A percentile compares a stretch with the other conserved stretches of the same genome.
phyloP scores from a whole-genome alignment of 2,797 vertebrate genomes.

The Sebastes trivittatus region DNA sequence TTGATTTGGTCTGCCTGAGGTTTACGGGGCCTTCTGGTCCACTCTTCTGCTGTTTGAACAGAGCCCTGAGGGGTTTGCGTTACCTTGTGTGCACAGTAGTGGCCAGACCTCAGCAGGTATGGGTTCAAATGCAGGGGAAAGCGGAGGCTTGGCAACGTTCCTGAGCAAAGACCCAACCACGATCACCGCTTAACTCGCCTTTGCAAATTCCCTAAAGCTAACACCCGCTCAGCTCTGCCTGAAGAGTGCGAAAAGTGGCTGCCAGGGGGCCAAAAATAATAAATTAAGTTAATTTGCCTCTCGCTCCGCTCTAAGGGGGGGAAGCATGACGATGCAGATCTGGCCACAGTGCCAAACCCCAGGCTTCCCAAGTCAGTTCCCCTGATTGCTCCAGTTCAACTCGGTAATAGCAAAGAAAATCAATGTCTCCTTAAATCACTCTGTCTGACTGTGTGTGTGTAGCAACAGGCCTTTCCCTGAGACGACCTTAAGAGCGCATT shows the following conservation, averaged over 20 bases:
- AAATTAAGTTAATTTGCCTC: slow-evolving; percentile 77
- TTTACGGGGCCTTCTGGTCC: slow-evolving; percentile 36
- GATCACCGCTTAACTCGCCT: slow-evolving; percentile 31
- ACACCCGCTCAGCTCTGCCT: slow-evolving; percentile 46
- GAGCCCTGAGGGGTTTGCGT: slow-evolving; percentile 54
- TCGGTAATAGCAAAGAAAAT: slow-evolving; percentile 56
- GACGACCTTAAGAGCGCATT: slow-evolving; percentile 6
- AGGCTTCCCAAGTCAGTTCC: slow-evolving; percentile 41
- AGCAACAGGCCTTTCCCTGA: slow-evolving; percentile 3
- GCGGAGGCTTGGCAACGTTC: slow-evolving; percentile 49
- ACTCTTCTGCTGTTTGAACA: slow-evolving; percentile 53
- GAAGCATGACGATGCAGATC: slow-evolving; percentile 46
- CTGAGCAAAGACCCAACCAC: slow-evolving; percentile 61
- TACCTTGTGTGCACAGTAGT: slow-evolving; percentile 55
- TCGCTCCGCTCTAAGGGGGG: slow-evolving; percentile 44
- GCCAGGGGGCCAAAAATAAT: slow-evolving; percentile 78
- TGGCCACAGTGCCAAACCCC: slow-evolving; percentile 63
- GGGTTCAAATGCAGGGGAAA: slow-evolving; percentile 53
- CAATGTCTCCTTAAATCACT: slow-evolving; percentile 60
- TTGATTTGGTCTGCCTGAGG: slow-evolving; percentile 50
- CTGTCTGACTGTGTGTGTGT: slow-evolving; percentile 4
- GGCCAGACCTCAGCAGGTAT: slow-evolving; percentile 76
- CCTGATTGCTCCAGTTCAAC: slow-evolving; percentile 51
- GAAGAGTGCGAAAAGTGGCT: slow-evolving; percentile 61
- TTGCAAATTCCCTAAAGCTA: slow-evolving; percentile 67